Evolutionary conservation across 2,888 invertebrate species (phyloP).

Genomic region (Drosophila histrio): DNA sequence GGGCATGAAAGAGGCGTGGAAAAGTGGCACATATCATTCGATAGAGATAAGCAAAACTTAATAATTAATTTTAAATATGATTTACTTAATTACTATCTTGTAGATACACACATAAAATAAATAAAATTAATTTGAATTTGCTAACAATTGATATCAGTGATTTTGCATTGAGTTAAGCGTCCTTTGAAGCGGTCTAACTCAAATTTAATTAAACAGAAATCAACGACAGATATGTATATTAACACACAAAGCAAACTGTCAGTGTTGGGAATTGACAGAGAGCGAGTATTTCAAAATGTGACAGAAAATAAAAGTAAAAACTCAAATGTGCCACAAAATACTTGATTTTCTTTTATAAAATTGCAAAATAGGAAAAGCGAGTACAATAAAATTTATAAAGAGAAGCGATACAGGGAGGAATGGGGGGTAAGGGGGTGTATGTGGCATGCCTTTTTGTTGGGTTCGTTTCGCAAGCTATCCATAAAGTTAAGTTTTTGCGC

Average conservation of each 20-base stretch:
- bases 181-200: background rate
- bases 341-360: constrained; percentile 23
- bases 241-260: background rate
- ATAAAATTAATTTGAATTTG: too few species aligned
- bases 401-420: background rate
- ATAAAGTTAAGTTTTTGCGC: constrained; percentile 45
- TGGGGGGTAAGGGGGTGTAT: background rate
- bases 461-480: constrained; percentile 15
- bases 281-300: background rate
- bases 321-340: constrained; percentile 38
- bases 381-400: background rate
- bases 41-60: too few species aligned
- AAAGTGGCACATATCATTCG: too few species aligned
- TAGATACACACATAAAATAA: too few species aligned
- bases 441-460: constrained; percentile 19
- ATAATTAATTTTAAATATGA: too few species aligned
- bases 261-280: background rate
- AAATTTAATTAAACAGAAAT: constrained; percentile 30
- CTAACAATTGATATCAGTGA: background rate
- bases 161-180: constrained; percentile 10
- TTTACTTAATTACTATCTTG: too few species aligned
- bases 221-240: background rate
- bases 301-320: background rate
- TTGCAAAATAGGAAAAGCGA: constrained; percentile 11
- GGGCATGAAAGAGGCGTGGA: too few species aligned